Base-by-base conservation (phyloP, 1,140 invertebrate species). In the Drosophila ohnishii region DNA sequence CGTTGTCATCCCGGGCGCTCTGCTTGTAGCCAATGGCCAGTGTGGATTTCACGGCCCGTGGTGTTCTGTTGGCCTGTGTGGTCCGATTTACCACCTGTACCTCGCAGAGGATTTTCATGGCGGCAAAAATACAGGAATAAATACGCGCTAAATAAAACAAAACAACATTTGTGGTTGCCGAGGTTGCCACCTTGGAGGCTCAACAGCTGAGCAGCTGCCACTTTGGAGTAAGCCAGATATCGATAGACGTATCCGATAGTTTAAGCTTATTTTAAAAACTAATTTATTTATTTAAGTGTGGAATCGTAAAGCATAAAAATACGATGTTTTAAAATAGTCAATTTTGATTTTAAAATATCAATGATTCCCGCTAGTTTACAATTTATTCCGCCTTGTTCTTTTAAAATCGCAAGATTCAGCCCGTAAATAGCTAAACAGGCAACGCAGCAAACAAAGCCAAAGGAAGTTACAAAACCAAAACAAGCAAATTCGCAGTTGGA, bases 61-160 rank as follows among this genome's bases (percentile, higher is more conserved):
- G 80, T 76, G 93, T 90, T 91, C 76, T 84, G 82, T 92, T 92
- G 80, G 89, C 87, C 76, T 70, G 75, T 72, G 91, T 69, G 53
- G 90, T 77, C 69, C 95, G 93, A 80, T 95, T 94, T 51, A 93
- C 91, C 40, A 96, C 92, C 82, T 93, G 93, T 14, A 95, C 92
- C 76, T 93, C 94, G 87, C 95, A 96, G 25, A 93, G 86, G 75
- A 96, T 92, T 91, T 95, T 96, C 95, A 96, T 96, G 47, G 30
- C 34, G 67, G 3, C 40, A 50, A 16, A 11, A 10, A n/a, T 1
- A 19, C 2, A 40, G 9, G 2, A 44, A 32, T 44, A 70, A 55
- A 70, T 67, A 58, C 22, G 35, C 51, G 69, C 67, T 59, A 71
- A 72, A 72, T 32, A 40, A 61, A 60, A 59, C 64, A 39, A 73